Base-by-base conservation (phyloP, 2,113 vertebrate species). In the Malurus melanocephalus region DNA sequence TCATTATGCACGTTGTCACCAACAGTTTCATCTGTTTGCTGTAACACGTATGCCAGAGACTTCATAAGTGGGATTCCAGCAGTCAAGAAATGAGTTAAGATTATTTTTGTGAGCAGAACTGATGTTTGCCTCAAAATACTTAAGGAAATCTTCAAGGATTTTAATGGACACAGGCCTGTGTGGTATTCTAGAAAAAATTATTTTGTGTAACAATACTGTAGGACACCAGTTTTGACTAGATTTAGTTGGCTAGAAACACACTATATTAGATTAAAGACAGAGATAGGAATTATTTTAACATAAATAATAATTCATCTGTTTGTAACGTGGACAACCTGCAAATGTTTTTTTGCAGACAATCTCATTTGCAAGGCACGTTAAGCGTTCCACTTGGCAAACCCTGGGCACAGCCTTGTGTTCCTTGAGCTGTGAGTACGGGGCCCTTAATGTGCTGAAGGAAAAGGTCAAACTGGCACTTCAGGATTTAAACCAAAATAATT, bases 1-100 rank as follows among this genome's bases (percentile, higher is more conserved):
- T 96, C 86, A 86, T 94, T 94, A 95, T 88, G 84, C 88, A 78
- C 68, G 24, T 93, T 95, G 92, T 92, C 93, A 94, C 79, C 60
- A 66, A 85, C 73, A 94, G 67, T 93, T 96, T 94, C 35, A 92
- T 94, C 81, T 92, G 85, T 85, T 92, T 94, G 90, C 89, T 71
- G n/a, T 67, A 93, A 81, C 45, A 76, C 8, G 4, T 69, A 72
- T 85, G 56, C 62, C n/a, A 42, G 59, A 74, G 76, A 82, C 28
- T 94, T 94, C 88, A 62, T 57, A 92, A 79, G 23, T 84, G 71
- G 51, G 87, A 91, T 84, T 83, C 42, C 43, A 67, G 59, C 38
- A 85, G 74, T 26, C 40, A 61, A 79, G 60, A 75, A 87, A 93
- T 76, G 32, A 87, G 40, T 68, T 78, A 27, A 53, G 49, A 38